These are phyloP conservation scores for Tetranychus piercei DNA, from an alignment of 2,888 invertebrate species.

Conservation along the genomic window DNA sequence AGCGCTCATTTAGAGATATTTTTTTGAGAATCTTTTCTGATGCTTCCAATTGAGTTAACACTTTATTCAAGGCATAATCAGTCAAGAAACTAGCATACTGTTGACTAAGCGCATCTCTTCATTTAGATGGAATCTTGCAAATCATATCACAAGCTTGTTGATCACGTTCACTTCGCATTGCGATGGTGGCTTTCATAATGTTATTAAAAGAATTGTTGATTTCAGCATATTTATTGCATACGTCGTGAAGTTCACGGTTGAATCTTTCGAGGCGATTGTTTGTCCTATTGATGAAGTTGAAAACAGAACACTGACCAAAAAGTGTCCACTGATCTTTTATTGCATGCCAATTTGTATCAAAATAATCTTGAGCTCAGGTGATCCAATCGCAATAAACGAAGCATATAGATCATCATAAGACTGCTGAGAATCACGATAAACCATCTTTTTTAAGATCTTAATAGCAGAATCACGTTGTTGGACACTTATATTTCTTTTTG, in stretches of 20 bases:
- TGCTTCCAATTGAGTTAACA: background rate
- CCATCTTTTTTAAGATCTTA: background rate
- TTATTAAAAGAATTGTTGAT: background rate
- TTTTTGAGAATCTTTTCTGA: background rate
- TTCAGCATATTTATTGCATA: background rate
- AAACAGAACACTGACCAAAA: background rate
- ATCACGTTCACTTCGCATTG: background rate
- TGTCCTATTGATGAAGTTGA: background rate
- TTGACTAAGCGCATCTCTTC: too few species aligned
- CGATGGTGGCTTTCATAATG: background rate
- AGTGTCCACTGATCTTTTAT: background rate
- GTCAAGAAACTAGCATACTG: too few species aligned
- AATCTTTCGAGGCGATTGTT: background rate
- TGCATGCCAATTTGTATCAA: background rate
- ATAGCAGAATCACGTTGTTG: background rate
- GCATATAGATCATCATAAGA: background rate
- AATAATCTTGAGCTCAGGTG: constrained; percentile 1
- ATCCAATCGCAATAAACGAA: background rate
- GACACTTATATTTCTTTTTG: background rate
- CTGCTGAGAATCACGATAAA: background rate
- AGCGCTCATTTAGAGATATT: background rate
- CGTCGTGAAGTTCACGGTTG: background rate
- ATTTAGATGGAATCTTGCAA: background rate
- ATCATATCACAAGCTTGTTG: background rate
- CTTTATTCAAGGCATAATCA: background rate